Evolutionary conservation across 2,797 vertebrate species (phyloP).

Genomic region (Megalops cyprinoides): DNA sequence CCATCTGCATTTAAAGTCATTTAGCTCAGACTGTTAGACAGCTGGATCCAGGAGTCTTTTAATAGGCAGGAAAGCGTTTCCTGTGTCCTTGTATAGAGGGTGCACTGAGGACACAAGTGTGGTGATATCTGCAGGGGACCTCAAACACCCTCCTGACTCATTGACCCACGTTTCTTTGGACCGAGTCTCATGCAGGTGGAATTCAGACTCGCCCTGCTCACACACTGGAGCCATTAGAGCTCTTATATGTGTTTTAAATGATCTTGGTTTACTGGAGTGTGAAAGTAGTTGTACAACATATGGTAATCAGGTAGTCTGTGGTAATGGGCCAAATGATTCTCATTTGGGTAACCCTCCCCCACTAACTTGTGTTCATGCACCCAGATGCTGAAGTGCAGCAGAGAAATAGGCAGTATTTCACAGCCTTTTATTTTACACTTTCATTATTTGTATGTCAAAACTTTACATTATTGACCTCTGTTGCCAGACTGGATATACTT

Average conservation of each 20-base stretch:
- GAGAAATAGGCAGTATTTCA: not conserved
- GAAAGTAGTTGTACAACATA: conserved; percentile 27
- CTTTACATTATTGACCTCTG: not conserved
- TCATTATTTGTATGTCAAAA: not conserved
- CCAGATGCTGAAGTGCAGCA: not conserved
- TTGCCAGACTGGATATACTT: not conserved
- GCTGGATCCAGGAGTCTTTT: not conserved
- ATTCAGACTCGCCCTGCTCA: not conserved
- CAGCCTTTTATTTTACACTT: not conserved
- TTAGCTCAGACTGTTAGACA: not conserved
- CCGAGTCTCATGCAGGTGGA: not conserved
- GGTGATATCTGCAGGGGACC: not conserved
- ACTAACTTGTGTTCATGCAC: not conserved
- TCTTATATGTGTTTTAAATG: conserved; percentile 29
- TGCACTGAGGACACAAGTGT: not conserved
- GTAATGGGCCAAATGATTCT: conserved; percentile 26
- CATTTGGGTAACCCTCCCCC: conserved; percentile 17
- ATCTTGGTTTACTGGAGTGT: conserved; percentile 16
- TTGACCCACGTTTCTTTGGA: not conserved
- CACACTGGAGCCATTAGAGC: not conserved
- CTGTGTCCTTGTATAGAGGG: not conserved
- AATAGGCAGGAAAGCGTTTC: not conserved
- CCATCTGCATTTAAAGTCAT: not conserved
- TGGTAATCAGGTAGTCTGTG: conserved; percentile 23
- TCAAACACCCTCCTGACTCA: not conserved